Evolutionary conservation across 1,140 invertebrate genomes (phyloP).

Genomic region (Rhagoletis pomonella): DNA sequence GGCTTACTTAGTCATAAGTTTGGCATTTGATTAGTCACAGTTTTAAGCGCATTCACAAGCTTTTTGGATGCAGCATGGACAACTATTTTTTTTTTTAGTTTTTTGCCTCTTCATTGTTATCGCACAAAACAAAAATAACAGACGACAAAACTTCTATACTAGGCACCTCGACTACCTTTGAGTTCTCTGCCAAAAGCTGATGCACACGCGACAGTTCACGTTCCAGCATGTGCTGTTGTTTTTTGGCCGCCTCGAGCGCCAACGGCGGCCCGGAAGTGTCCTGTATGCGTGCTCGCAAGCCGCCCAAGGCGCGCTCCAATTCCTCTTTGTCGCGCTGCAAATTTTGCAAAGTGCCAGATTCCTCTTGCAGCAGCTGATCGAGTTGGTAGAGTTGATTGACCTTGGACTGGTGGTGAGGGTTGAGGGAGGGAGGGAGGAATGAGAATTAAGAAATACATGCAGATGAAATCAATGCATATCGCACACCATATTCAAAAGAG

Average conservation of each 20-base stretch:
- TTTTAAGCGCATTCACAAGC: neutral
- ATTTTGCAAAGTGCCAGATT: slow-evolving; percentile 87
- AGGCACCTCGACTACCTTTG: slow-evolving; percentile 82
- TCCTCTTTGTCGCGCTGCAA: slow-evolving; percentile 91
- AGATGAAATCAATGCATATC: no score
- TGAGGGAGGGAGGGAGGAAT: neutral
- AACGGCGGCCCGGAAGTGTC: slow-evolving; percentile 75
- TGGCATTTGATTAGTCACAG: slow-evolving; percentile 25
- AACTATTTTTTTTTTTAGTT: neutral
- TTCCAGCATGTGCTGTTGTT: slow-evolving; percentile 85
- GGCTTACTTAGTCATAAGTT: neutral
- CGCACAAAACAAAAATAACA: slow-evolving; percentile 57
- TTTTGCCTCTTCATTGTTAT: neutral
- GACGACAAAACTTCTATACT: slow-evolving; percentile 70
- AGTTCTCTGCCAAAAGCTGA: slow-evolving; percentile 89
- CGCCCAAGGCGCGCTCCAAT: slow-evolving; percentile 85
- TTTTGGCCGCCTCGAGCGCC: slow-evolving; percentile 81
- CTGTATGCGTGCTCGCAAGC: slow-evolving; percentile 80
- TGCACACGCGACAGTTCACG: slow-evolving; percentile 88
- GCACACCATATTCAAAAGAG: no score
- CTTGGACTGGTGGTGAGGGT: slow-evolving; percentile 79
- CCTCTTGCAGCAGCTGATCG: slow-evolving; percentile 89
- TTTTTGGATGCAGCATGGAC: neutral
- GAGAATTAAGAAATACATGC: no score
- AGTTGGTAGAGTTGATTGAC: slow-evolving; percentile 88